Evolutionary conservation across 2,888 invertebrate genomes (phyloP).

Genomic region (Alloplasta piceator): DNA sequence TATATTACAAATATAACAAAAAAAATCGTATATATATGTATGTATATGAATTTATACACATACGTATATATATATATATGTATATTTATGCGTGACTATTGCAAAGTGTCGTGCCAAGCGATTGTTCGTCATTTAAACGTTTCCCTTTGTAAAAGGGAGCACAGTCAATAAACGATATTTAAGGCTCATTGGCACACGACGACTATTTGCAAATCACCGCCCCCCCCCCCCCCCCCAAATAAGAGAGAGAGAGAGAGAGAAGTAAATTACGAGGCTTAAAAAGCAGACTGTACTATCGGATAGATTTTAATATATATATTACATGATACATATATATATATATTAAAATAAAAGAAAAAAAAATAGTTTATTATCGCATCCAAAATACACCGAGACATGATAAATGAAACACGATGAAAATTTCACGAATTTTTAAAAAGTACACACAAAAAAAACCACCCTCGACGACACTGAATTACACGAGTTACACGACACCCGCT

Average conservation of each 20-base stretch:
- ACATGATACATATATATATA: conserved; percentile 74
- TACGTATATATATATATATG: conserved; percentile 68
- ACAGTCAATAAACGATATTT: conserved; percentile 70
- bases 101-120: conserved; percentile 74
- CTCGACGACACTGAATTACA: conserved; percentile 50
- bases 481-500: conserved; percentile 47
- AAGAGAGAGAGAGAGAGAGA: conserved; percentile 65
- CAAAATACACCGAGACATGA: conserved; percentile 61
- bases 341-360: conserved; percentile 74
- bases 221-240: conserved; percentile 19
- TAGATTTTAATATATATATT: conserved; percentile 81
- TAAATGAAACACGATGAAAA: conserved; percentile 42
- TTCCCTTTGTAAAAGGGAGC: conserved; percentile 67
- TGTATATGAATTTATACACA: conserved; percentile 74
- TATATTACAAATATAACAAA: conserved; percentile 68
- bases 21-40: conserved; percentile 69
- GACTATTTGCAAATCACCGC: conserved; percentile 70
- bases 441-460: conserved; percentile 56
- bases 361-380: conserved; percentile 79
- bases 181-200: conserved; percentile 68
- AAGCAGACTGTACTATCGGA: conserved; percentile 83
- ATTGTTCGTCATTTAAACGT: conserved; percentile 66
- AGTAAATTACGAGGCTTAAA: conserved; percentile 81
- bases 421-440: conserved; percentile 52
- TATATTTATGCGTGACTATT: conserved; percentile 78